These are phyloP conservation scores for Cistogaster globosa DNA, from an alignment of 2,888 invertebrate genomes.

Conservation along the genomic window DNA sequence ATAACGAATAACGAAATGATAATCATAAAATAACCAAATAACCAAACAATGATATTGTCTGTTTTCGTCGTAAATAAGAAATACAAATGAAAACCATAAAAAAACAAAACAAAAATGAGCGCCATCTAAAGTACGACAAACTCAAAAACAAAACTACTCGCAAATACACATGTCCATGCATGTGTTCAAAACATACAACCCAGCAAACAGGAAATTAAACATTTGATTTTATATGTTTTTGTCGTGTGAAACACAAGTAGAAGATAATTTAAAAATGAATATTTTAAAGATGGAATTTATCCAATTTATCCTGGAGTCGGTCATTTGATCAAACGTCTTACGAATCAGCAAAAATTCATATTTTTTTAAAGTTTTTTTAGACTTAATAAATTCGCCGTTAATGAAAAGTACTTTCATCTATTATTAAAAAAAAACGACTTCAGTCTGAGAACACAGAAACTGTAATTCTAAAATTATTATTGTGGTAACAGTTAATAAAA, in stretches of 20 bases:
- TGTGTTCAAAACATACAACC: not conserved
- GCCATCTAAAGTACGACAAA: conserved; percentile 62
- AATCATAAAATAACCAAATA: conserved; percentile 61
- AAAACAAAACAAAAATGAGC: conserved; percentile 41
- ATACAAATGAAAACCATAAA: not conserved
- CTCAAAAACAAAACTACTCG: conserved; percentile 31
- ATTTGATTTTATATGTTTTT: too few relatives aligned
- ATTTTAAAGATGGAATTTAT: too few relatives aligned
- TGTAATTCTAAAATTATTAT: not conserved
- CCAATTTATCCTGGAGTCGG: too few relatives aligned
- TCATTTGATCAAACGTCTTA: too few relatives aligned
- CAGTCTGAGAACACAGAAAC: not conserved
- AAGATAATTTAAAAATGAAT: too few relatives aligned
- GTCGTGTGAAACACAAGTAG: too few relatives aligned
- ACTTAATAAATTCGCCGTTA: too few relatives aligned
- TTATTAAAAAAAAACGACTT: too few relatives aligned
- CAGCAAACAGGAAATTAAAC: too few relatives aligned
- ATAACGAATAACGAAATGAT: conserved; percentile 64
- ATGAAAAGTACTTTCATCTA: too few relatives aligned
- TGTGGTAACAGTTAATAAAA: not conserved
- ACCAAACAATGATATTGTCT: conserved; percentile 57
- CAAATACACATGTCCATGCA: not conserved
- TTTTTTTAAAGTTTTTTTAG: too few relatives aligned
- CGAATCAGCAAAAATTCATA: too few relatives aligned
- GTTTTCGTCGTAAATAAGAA: conserved; percentile 50